A percentile compares a stretch with the other conserved stretches of the same genome.
These are phyloP conservation scores for Eumacrocentrus americanus DNA, from an alignment of 2,888 invertebrate genomes.

Conservation along the genomic window DNA sequence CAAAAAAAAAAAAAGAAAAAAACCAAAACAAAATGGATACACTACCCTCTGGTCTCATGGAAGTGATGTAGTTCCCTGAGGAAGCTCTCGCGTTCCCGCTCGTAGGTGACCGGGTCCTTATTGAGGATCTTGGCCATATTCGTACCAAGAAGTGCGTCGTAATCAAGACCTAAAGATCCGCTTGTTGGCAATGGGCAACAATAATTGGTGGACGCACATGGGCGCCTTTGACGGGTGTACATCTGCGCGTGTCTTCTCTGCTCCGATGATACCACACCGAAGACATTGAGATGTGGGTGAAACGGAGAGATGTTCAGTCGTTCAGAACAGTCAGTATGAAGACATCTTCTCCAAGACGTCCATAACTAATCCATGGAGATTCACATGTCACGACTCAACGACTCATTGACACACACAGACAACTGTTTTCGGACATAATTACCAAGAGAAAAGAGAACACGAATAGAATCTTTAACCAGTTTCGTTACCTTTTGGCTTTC, in stretches of 20 bases:
- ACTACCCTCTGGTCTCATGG: slow-evolving; percentile 89
- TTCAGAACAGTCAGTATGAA: neutral
- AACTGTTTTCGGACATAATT: neutral
- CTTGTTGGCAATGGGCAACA: neutral
- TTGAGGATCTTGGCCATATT: slow-evolving; percentile 70
- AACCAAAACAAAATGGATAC: slow-evolving; percentile 47
- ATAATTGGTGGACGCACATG: slow-evolving; percentile 27
- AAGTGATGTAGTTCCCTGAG: slow-evolving; percentile 86
- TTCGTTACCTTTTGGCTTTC: slow-evolving; percentile 28
- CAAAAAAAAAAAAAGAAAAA: no score
- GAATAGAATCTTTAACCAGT: neutral
- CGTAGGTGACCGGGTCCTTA: slow-evolving; percentile 77
- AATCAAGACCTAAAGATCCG: neutral
- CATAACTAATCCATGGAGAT: neutral
- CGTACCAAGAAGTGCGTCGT: slow-evolving; percentile 27
- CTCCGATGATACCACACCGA: slow-evolving; percentile 14
- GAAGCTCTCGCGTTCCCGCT: slow-evolving; percentile 80
- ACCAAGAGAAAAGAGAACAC: neutral
- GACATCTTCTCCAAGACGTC: neutral
- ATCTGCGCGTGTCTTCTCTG: slow-evolving; percentile 22
- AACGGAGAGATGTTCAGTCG: neutral
- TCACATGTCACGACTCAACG: neutral
- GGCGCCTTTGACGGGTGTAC: slow-evolving; percentile 27
- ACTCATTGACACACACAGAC: neutral
- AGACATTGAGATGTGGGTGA: slow-evolving; percentile 9